These are phyloP conservation scores for Streptopelia turtur DNA, from an alignment of 2,797 vertebrate species.

Conservation along the genomic window DNA sequence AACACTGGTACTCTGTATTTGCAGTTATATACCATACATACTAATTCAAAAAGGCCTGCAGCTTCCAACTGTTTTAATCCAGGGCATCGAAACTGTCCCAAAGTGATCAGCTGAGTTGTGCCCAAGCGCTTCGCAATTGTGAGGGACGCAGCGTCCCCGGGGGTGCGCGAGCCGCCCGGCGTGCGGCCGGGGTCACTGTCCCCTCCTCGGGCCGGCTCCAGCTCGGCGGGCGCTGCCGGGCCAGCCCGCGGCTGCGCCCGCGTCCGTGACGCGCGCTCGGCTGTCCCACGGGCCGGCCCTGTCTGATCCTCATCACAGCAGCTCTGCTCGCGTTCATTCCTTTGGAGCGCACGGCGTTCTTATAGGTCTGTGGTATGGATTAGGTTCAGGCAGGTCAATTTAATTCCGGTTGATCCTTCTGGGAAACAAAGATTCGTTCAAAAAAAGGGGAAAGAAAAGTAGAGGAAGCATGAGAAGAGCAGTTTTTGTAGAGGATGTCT, in stretches of 20 bases:
- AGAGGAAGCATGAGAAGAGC: background rate
- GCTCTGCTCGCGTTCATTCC: background rate
- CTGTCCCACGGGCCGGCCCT: too few species aligned
- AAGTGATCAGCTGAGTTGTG: background rate
- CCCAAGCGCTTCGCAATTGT: background rate
- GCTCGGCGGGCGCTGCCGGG: background rate
- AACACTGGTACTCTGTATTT: background rate
- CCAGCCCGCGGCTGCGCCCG: too few species aligned
- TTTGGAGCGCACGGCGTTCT: constrained; percentile 4
- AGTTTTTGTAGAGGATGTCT: background rate
- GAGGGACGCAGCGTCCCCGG: background rate
- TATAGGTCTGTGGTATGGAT: background rate
- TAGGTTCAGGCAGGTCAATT: background rate
- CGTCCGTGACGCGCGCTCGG: too few species aligned
- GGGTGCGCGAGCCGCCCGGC: background rate
- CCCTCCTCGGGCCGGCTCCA: too few species aligned
- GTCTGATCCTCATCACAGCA: background rate
- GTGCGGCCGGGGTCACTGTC: too few species aligned
- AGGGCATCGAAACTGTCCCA: background rate
- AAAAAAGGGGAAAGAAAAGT: background rate
- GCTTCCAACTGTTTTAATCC: background rate
- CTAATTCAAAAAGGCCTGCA: background rate
- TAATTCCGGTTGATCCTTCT: background rate
- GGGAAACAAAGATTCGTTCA: background rate
- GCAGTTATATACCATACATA: background rate